These are phyloP conservation scores for Bovichtus diacanthus DNA, from an alignment of 2,797 vertebrate genomes.

Conservation along the genomic window DNA sequence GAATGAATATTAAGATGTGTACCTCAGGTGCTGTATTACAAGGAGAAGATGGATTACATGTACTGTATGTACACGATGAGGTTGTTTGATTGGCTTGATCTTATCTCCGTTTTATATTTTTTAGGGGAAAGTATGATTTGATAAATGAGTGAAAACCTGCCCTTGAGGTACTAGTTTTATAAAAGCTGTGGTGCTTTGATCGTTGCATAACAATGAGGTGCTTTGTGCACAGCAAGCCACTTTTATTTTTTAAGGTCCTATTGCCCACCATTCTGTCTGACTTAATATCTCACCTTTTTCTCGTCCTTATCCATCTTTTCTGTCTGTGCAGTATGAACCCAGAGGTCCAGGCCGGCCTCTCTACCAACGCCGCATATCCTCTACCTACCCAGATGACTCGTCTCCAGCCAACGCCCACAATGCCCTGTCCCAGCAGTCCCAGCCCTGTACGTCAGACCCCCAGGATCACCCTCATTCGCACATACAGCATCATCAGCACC, in stretches of 20 bases:
- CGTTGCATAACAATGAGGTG: not conserved
- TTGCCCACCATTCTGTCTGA: not conserved
- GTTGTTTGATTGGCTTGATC: not conserved
- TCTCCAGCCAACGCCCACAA: conserved; percentile 91
- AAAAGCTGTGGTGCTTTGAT: not conserved
- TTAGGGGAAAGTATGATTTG: not conserved
- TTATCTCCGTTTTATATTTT: too few species aligned
- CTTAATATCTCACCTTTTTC: not conserved
- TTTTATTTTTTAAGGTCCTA: not conserved
- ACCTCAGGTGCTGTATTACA: not conserved
- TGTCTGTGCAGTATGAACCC: conserved; percentile 94
- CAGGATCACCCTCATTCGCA: conserved; percentile 89
- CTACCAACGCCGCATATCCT: conserved; percentile 99
- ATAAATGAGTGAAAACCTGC: not conserved
- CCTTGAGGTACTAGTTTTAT: not conserved
- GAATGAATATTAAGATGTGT: not conserved
- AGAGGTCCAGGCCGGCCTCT: conserved; percentile 98
- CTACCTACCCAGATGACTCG: conserved; percentile 92
- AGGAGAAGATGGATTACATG: not conserved
- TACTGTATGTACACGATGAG: not conserved
- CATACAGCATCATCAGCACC: conserved; percentile 84
- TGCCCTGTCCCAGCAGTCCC: conserved; percentile 87
- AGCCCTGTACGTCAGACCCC: conserved; percentile 82
- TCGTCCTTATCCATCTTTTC: not conserved
- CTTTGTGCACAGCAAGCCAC: not conserved